Conservation (phyloP, 2,888 invertebrate genomes). For the Pollenia angustigena region DNA sequence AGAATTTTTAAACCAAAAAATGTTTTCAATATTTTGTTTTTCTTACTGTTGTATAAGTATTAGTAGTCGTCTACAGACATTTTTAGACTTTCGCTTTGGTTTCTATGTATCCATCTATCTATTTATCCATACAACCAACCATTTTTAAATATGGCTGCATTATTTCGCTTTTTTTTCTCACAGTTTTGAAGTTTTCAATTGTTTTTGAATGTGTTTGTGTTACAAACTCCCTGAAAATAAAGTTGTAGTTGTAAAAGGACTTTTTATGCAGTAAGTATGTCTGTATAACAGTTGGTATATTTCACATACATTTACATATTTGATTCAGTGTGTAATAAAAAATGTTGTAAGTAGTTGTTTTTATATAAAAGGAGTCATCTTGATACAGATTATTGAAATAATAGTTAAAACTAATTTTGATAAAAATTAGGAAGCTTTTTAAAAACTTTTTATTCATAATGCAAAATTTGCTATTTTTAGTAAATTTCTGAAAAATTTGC, state of each 20-base stretch:
- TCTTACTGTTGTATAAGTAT: slow-evolving; percentile 35
- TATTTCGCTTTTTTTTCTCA: slow-evolving; percentile 17
- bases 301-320: slow-evolving; percentile 48
- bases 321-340: not conserved
- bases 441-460: no score
- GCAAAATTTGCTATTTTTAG: no score
- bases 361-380: no score
- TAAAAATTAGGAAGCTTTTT: no score
- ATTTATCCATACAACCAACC: slow-evolving; percentile 17
- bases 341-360: not conserved
- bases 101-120: slow-evolving; percentile 64
- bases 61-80: slow-evolving; percentile 47
- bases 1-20: slow-evolving; percentile 28
- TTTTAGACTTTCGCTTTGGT: slow-evolving; percentile 74
- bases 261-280: slow-evolving; percentile 66
- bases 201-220: slow-evolving; percentile 45
- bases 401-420: no score
- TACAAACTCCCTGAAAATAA: slow-evolving; percentile 54
- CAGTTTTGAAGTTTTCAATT: slow-evolving; percentile 47
- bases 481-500: no score
- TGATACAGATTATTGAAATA: no score
- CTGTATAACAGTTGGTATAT: slow-evolving; percentile 68
- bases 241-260: slow-evolving; percentile 40
- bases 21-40: slow-evolving; percentile 33
- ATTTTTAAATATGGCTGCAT: slow-evolving; percentile 35